Conservation (phyloP, 2,888 invertebrate genomes). For the Andrena camellia region DNA sequence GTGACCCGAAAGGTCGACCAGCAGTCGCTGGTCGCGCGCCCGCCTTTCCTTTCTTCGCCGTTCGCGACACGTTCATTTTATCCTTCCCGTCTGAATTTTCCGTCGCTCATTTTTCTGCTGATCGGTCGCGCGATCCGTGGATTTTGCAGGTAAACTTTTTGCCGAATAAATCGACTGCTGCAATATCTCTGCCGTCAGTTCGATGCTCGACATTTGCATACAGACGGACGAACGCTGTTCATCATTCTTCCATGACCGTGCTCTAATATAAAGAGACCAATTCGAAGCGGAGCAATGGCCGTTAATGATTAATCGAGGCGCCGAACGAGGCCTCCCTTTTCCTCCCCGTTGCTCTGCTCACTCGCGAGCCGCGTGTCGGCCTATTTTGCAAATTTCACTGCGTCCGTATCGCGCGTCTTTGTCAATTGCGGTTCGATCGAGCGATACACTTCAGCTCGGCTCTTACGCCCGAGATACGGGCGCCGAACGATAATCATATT, state of each 20-base stretch:
- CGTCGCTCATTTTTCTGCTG: neutral
- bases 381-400: conserved; percentile 6
- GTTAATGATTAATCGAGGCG: neutral
- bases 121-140: no score
- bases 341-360: neutral
- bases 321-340: neutral
- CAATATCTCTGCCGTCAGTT: no score
- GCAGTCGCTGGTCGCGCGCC: conserved; percentile 3
- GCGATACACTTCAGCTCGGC: neutral
- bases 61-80: no score
- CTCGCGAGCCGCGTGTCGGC: neutral
- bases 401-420: neutral
- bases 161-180: no score
- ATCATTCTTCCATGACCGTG: neutral
- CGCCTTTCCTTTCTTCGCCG: neutral
- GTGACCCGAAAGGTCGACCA: conserved; percentile 56
- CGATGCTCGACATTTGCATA: no score
- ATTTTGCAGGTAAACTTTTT: no score
- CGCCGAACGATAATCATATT: neutral
- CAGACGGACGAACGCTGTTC: no score
- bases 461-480: neutral
- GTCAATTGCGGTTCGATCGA: neutral
- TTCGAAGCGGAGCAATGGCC: neutral
- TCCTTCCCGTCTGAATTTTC: neutral
- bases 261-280: neutral